phyloP scores from a whole-genome alignment of 2,888 invertebrate genomes.

The Petrolisthes cinctipes region DNA sequence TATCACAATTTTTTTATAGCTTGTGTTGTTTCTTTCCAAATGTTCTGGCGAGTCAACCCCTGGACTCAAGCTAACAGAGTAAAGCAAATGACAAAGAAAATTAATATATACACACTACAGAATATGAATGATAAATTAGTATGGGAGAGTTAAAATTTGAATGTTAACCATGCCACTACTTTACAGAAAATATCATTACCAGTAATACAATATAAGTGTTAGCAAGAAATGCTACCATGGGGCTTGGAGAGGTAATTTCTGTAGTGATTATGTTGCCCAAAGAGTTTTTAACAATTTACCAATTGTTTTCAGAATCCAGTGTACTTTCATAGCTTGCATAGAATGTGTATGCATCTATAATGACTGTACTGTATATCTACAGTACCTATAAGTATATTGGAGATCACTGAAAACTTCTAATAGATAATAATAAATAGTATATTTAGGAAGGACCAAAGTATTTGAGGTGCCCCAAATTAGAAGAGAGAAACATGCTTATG shows the following conservation, averaged over 20 bases:
- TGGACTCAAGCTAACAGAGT: neutral
- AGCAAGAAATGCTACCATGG: neutral
- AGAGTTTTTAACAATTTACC: neutral
- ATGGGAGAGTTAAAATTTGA: too few relatives aligned
- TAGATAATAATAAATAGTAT: neutral
- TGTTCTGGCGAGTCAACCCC: neutral
- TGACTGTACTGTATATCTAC: neutral
- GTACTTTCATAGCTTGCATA: neutral
- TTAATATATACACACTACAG: too few relatives aligned
- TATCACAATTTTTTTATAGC: neutral
- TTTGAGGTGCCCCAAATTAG: too few relatives aligned
- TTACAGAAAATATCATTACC: too few relatives aligned
- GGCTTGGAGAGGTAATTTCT: neutral
- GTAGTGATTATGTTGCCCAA: neutral
- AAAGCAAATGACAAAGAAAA: neutral
- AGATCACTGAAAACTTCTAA: conserved; percentile 7
- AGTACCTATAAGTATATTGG: neutral
- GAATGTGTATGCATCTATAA: neutral
- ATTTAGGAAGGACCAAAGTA: too few relatives aligned
- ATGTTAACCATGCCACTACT: too few relatives aligned
- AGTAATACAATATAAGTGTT: neutral
- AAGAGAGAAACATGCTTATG: too few relatives aligned
- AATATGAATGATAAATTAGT: too few relatives aligned
- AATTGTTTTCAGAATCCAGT: conserved; percentile 2
- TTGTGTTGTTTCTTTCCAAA: conserved; percentile 13